Percentiles rank a stretch among this genome's conserved stretches.
Evolutionary conservation across 2,888 invertebrate species (phyloP).

Genomic region (Sphaeridia pumilis): DNA sequence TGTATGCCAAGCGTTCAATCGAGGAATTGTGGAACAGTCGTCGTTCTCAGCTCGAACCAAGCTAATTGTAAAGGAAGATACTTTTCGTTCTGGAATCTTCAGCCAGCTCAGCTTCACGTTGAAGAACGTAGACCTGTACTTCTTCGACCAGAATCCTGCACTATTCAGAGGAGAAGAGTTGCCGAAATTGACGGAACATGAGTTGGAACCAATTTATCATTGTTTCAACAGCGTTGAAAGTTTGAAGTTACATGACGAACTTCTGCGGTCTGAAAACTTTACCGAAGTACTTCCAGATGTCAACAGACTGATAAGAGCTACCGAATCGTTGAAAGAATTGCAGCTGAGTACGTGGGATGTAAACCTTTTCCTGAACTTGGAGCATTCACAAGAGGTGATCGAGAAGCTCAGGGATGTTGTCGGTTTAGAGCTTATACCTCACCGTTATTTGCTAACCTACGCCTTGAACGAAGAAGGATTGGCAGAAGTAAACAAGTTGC

Average conservation of each 20-base stretch:
- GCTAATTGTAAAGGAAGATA: neutral
- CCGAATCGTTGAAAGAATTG: neutral
- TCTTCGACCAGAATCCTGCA: neutral
- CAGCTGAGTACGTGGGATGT: neutral
- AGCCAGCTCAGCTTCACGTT: neutral
- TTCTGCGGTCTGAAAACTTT: neutral
- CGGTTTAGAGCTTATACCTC: neutral
- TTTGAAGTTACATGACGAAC: neutral
- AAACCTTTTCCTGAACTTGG: no score
- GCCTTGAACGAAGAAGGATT: neutral
- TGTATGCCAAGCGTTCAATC: neutral
- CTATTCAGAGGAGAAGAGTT: neutral
- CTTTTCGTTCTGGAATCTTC: neutral
- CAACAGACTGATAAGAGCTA: neutral
- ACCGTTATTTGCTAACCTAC: neutral
- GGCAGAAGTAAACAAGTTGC: neutral
- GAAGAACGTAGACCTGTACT: neutral
- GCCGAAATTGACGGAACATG: neutral
- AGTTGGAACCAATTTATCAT: neutral
- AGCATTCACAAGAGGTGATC: no score
- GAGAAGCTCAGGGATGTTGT: neutral
- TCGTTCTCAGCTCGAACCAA: neutral
- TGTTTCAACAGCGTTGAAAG: neutral
- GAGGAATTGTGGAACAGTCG: neutral
- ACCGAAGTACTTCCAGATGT: neutral